A percentile compares a stretch with the other conserved stretches of the same genome.
phyloP scores from a whole-genome alignment of 2,888 invertebrate genomes.

The Agonopterix arenella region DNA sequence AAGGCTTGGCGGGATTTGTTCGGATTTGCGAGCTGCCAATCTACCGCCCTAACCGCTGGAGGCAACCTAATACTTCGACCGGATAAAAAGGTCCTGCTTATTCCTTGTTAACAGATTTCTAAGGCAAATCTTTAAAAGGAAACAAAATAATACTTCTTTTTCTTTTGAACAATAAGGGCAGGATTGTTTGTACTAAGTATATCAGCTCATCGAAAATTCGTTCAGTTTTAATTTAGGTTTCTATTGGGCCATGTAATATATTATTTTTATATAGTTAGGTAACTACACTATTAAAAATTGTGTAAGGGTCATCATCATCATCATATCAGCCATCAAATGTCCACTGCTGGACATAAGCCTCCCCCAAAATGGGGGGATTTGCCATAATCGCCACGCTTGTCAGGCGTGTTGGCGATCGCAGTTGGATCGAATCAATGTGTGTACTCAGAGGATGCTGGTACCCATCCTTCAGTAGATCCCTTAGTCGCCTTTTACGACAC shows the following conservation, averaged over 20 bases:
- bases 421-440: too few relatives aligned
- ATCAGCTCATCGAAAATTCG: too few relatives aligned
- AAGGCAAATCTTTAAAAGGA: constrained; percentile 29
- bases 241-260: not conserved
- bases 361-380: too few relatives aligned
- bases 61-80: constrained; percentile 53
- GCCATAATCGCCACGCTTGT: too few relatives aligned
- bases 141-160: constrained; percentile 21
- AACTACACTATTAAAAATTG: too few relatives aligned
- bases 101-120: constrained; percentile 58
- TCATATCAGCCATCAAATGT: too few relatives aligned
- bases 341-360: too few relatives aligned
- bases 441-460: too few relatives aligned
- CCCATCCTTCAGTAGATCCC: too few relatives aligned
- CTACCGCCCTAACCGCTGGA: constrained; percentile 46
- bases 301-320: too few relatives aligned
- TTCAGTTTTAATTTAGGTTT: not conserved
- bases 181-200: constrained; percentile 6
- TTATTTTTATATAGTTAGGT: not conserved
- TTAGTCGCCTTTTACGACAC: too few relatives aligned
- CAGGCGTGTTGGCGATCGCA: too few relatives aligned
- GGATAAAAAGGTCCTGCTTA: constrained; percentile 53
- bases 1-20: constrained; percentile 53
- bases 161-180: constrained; percentile 29
- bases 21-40: constrained; percentile 65